These are phyloP conservation scores for Drosophila serrata DNA, from an alignment of 1,140 invertebrate genomes.

Conservation along the genomic window DNA sequence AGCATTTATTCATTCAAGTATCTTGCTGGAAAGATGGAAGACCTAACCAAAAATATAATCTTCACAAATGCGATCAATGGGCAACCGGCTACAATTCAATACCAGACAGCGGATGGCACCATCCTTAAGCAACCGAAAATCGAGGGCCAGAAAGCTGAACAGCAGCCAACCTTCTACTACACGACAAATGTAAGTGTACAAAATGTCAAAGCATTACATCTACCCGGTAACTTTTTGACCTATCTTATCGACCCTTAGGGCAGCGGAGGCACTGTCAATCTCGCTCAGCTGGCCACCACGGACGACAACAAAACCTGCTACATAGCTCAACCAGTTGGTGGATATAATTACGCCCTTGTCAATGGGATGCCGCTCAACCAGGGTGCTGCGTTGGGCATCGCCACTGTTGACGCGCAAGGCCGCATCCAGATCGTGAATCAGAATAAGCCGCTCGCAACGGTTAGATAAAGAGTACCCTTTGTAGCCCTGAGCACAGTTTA, in stretches of 20 bases:
- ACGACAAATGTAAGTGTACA: conserved; percentile 88
- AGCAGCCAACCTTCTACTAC: conserved; percentile 89
- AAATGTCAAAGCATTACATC: not conserved
- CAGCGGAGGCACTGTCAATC: conserved; percentile 87
- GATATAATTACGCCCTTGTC: conserved; percentile 89
- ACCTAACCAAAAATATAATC: conserved; percentile 84
- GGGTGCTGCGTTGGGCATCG: conserved; percentile 79
- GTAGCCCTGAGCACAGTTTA: not conserved
- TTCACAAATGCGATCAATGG: conserved; percentile 83
- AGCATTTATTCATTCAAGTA: conserved; percentile 20
- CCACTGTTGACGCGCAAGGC: conserved; percentile 82
- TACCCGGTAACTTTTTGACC: not conserved
- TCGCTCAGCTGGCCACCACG: conserved; percentile 87
- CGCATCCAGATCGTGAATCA: conserved; percentile 84
- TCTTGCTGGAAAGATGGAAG: conserved; percentile 72
- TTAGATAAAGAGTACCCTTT: conserved; percentile 24
- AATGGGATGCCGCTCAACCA: conserved; percentile 87
- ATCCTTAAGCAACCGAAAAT: conserved; percentile 85
- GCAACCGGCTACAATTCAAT: conserved; percentile 83
- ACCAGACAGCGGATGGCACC: conserved; percentile 84
- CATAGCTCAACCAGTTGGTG: conserved; percentile 89
- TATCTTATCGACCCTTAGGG: conserved; percentile 49
- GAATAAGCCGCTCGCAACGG: conserved; percentile 83
- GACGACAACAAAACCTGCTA: conserved; percentile 90
- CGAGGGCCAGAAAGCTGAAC: conserved; percentile 81